These are phyloP conservation scores for Todiramphus chloris DNA, from an alignment of 2,113 vertebrate genomes.

Conservation along the genomic window DNA sequence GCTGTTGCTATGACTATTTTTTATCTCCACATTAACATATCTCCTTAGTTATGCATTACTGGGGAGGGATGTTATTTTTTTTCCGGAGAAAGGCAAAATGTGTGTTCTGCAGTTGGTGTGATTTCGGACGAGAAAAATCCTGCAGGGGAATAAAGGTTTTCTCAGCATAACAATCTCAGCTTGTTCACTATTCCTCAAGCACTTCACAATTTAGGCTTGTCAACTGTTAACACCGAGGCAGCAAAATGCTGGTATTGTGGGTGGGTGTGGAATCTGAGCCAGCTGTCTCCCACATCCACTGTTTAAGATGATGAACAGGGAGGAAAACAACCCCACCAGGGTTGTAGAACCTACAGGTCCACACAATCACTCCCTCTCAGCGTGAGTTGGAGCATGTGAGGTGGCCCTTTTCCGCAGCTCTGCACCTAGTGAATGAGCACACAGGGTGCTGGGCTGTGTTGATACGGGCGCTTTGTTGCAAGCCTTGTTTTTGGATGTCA, in stretches of 20 bases:
- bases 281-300: slow-evolving; percentile 36
- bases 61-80: neutral
- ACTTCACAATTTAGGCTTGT: neutral
- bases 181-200: neutral
- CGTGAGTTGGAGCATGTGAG: neutral
- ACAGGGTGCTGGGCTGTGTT: no score
- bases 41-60: neutral
- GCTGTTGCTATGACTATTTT: neutral
- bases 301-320: neutral
- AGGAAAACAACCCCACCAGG: neutral
- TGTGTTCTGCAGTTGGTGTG: neutral
- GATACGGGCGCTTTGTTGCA: neutral
- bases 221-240: slow-evolving; percentile 11
- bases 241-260: slow-evolving; percentile 26
- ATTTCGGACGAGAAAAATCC: neutral
- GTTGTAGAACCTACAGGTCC: neutral
- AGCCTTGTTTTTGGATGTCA: neutral
- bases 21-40: neutral
- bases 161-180: neutral
- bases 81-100: neutral
- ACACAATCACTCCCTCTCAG: no score
- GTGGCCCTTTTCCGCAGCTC: neutral
- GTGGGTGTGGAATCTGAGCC: slow-evolving; percentile 15
- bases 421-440: no score
- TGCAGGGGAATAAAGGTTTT: neutral